Percentiles rank a stretch among this genome's conserved stretches.
These are phyloP conservation scores for Helarctos malayanus DNA, from an alignment of 2,797 vertebrate genomes.

Conservation along the genomic window DNA sequence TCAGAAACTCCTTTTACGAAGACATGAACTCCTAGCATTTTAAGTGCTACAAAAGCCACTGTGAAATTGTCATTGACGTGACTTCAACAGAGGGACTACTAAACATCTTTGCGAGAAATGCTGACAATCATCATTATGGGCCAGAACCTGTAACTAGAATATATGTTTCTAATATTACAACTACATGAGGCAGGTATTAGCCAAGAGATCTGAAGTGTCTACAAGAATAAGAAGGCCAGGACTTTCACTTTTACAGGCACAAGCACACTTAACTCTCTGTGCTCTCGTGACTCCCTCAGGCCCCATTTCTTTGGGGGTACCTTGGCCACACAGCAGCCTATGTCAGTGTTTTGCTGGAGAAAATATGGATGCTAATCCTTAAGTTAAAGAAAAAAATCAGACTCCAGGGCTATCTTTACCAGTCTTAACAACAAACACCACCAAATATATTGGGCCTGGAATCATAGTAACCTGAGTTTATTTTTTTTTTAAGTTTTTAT, in stretches of 20 bases:
- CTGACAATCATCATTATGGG: not conserved
- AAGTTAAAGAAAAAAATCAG: not conserved
- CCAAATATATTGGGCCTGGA: not conserved
- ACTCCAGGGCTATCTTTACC: not conserved
- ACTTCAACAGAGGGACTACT: constrained; percentile 4
- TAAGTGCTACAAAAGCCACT: constrained; percentile 26
- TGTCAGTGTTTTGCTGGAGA: not conserved
- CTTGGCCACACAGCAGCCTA: not conserved
- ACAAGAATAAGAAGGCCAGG: not conserved
- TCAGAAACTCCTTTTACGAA: constrained; percentile 62
- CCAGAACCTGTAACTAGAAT: not conserved
- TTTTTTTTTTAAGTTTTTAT: not conserved
- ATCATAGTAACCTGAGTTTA: not conserved
- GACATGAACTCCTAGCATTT: constrained; percentile 44
- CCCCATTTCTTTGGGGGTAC: not conserved
- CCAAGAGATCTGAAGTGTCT: not conserved
- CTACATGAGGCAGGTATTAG: not conserved
- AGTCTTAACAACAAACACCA: not conserved
- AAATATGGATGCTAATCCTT: not conserved
- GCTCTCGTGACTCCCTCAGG: not conserved
- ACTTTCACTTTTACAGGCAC: not conserved
- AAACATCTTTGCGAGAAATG: not conserved
- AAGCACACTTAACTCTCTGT: fast-evolving
- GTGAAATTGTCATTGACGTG: not conserved
- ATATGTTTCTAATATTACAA: not conserved